Conservation (phyloP, 2,113 vertebrate species). For the Trogon melanurus region DNA sequence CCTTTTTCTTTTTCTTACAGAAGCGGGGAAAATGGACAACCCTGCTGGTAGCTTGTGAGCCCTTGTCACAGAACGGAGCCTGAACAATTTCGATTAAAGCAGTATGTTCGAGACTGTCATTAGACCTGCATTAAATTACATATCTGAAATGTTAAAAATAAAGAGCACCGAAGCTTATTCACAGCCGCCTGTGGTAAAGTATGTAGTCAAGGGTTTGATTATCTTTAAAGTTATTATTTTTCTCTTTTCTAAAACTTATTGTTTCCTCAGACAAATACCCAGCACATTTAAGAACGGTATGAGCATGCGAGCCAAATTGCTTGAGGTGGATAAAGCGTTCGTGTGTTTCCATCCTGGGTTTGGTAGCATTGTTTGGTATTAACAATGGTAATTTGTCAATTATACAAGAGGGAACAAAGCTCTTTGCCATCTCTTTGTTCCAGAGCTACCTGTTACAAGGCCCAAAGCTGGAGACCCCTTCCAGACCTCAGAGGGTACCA, state of each 20-base stretch:
- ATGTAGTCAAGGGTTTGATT: conserved; percentile 77
- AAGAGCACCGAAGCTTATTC: conserved; percentile 76
- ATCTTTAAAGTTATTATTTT: conserved; percentile 80
- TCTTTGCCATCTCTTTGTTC: not conserved
- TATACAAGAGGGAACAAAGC: conserved; percentile 34
- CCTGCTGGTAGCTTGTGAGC: conserved; percentile 76
- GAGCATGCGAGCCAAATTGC: conserved; percentile 58
- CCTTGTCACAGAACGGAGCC: conserved; percentile 77
- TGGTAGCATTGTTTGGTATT: conserved; percentile 22
- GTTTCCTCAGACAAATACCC: conserved; percentile 78
- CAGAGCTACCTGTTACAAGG: not conserved
- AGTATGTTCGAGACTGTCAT: conserved; percentile 81
- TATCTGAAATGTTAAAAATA: conserved; percentile 83
- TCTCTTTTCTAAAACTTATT: conserved; percentile 74
- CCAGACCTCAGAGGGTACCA: not conserved
- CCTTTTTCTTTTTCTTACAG: conserved; percentile 68
- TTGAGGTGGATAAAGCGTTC: conserved; percentile 62
- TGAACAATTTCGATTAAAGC: conserved; percentile 83
- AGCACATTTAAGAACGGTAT: conserved; percentile 70
- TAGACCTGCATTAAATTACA: conserved; percentile 82
- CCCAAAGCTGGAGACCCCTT: not conserved
- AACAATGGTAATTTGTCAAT: conserved; percentile 62
- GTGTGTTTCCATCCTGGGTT: conserved; percentile 64
- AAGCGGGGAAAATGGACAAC: conserved; percentile 79
- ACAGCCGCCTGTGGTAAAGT: conserved; percentile 73